A percentile compares a stretch with the other conserved stretches of the same genome.
Conservation (phyloP, 1,140 invertebrate genomes). For the Chironomus tepperi region DNA sequence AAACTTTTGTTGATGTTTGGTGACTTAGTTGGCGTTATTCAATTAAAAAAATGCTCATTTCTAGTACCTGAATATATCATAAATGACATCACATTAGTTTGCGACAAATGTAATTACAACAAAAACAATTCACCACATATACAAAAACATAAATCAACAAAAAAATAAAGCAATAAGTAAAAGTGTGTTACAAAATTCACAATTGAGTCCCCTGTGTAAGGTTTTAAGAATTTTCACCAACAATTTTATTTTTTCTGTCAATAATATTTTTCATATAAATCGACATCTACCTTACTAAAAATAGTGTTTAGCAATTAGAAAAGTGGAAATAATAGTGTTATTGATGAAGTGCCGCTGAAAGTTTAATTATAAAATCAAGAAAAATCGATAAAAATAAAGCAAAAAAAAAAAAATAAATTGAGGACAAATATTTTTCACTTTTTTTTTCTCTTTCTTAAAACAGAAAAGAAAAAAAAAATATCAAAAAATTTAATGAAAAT, state of each 20-base stretch:
- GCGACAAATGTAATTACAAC: no score
- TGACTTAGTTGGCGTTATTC: no score
- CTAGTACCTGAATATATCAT: no score
- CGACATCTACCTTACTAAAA: not conserved
- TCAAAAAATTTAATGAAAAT: not conserved
- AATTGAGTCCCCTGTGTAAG: slow-evolving; percentile 6
- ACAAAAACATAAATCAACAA: no score
- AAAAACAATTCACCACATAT: no score
- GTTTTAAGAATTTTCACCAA: slow-evolving; percentile 23
- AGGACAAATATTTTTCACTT: slow-evolving; percentile 4
- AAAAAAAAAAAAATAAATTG: not conserved
- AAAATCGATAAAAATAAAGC: not conserved
- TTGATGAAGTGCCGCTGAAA: slow-evolving; percentile 21
- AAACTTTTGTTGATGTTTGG: no score
- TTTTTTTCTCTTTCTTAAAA: not conserved
- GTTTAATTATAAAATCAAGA: not conserved
- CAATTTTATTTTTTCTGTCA: slow-evolving; percentile 22
- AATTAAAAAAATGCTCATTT: no score
- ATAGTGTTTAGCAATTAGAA: not conserved
- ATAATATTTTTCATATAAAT: slow-evolving; percentile 19
- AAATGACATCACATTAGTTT: no score
- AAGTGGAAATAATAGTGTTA: slow-evolving; percentile 21
- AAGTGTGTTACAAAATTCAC: not conserved
- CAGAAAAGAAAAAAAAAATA: not conserved
- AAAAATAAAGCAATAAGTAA: no score